Conservation (phyloP, 2,888 invertebrate genomes). For the Criorhina ranunculi region DNA sequence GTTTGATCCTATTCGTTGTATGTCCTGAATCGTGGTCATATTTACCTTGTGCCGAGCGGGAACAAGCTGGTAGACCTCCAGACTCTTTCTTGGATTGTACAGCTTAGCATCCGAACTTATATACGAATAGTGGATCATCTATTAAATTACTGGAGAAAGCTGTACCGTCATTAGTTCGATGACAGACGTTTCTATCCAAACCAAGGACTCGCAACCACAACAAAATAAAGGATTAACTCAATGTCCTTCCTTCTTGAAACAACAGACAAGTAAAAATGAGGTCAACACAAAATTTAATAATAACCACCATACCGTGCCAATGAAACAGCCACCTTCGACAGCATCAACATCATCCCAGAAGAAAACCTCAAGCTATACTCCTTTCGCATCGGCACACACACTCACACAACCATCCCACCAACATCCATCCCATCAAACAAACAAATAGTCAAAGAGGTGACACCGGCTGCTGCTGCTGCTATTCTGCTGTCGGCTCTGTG, state of each 20-base stretch:
- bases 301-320: slow-evolving; percentile 9
- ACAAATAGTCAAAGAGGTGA: slow-evolving; percentile 68
- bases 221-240: slow-evolving; percentile 41
- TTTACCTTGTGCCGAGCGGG: too few relatives aligned
- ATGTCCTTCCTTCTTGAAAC: slow-evolving; percentile 16
- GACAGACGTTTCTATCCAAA: too few relatives aligned
- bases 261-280: slow-evolving; percentile 13
- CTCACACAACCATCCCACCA: slow-evolving; percentile 4
- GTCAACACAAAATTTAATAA: slow-evolving; percentile 62
- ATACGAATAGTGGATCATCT: too few relatives aligned
- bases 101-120: too few relatives aligned
- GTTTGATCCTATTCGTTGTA: too few relatives aligned
- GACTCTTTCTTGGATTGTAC: too few relatives aligned
- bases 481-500: slow-evolving; percentile 36
- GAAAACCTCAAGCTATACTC: slow-evolving; percentile 38
- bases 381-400: slow-evolving; percentile 18
- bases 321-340: slow-evolving; percentile 6
- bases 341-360: slow-evolving; percentile 9
- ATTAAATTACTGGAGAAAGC: too few relatives aligned
- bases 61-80: too few relatives aligned
- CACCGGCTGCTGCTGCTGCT: slow-evolving; percentile 62
- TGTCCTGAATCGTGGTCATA: too few relatives aligned
- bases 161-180: too few relatives aligned
- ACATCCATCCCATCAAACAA: slow-evolving; percentile 29
- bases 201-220: background rate